phyloP scores from a whole-genome alignment of 2,888 invertebrate genomes.

The Acleris cristana region DNA sequence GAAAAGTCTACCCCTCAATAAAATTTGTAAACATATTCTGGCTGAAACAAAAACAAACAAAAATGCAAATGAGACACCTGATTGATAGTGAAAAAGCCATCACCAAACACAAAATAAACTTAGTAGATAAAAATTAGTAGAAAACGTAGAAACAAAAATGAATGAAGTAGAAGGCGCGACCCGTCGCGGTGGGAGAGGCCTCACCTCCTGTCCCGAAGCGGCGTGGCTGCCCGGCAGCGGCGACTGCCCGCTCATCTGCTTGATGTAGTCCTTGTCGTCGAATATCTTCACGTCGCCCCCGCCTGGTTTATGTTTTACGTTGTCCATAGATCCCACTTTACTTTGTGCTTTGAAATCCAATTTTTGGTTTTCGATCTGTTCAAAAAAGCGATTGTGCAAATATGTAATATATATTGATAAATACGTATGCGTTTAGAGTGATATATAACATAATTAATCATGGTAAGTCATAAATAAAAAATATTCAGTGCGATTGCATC shows the following conservation, averaged over 20 bases:
- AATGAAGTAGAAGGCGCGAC: slow-evolving; percentile 49
- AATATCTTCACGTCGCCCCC: slow-evolving; percentile 97
- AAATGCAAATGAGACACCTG: slow-evolving; percentile 45
- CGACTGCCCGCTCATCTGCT: slow-evolving; percentile 85
- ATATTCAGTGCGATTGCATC: slow-evolving; percentile 43
- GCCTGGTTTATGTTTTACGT: slow-evolving; percentile 95
- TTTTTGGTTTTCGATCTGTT: slow-evolving; percentile 94
- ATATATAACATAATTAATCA: slow-evolving; percentile 30
- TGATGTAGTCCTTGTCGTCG: slow-evolving; percentile 95
- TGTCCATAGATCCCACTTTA: slow-evolving; percentile 95
- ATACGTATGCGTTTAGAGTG: slow-evolving; percentile 38
- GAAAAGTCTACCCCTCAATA: slow-evolving; percentile 58
- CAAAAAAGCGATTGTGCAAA: slow-evolving; percentile 73
- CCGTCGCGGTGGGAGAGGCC: slow-evolving; percentile 50
- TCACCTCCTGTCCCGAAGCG: slow-evolving; percentile 81
- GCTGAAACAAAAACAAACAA: slow-evolving; percentile 77
- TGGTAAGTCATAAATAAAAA: slow-evolving; percentile 14
- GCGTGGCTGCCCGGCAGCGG: slow-evolving; percentile 68
- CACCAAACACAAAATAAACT: slow-evolving; percentile 56
- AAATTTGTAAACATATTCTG: slow-evolving; percentile 79
- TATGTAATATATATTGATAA: slow-evolving; percentile 52
- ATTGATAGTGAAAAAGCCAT: slow-evolving; percentile 47
- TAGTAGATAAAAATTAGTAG: slow-evolving; percentile 43
- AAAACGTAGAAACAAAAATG: slow-evolving; percentile 40
- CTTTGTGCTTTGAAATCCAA: slow-evolving; percentile 96